Conservation (phyloP, 2,113 vertebrate genomes). For the Siphamia tubifer region DNA sequence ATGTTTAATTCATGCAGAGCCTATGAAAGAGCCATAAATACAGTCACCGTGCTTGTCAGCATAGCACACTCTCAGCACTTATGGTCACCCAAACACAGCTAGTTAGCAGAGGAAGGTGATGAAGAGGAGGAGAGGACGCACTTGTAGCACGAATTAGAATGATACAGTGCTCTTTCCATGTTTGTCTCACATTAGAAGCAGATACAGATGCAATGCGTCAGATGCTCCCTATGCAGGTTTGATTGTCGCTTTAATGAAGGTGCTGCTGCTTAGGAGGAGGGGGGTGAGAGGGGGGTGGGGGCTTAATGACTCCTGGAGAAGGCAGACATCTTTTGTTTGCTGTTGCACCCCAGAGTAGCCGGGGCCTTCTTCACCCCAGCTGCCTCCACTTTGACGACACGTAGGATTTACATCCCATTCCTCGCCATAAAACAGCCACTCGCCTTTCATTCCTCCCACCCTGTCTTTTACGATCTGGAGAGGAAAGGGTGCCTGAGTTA, state of each 20-base stretch:
- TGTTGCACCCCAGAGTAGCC: conserved; percentile 20
- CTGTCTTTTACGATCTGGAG: conserved; percentile 34
- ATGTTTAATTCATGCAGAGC: conserved; percentile 69
- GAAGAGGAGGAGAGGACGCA: not conserved
- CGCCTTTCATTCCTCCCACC: conserved; percentile 35
- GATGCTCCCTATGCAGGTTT: not conserved
- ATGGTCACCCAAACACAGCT: conserved; percentile 19
- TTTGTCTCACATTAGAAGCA: not conserved
- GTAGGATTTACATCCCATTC: conserved; percentile 58
- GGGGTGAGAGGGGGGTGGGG: too few relatives aligned
- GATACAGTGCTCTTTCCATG: not conserved
- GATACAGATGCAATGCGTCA: not conserved
- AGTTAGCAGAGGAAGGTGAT: conserved; percentile 32
- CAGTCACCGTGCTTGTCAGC: conserved; percentile 28
- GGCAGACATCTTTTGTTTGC: conserved; percentile 20
- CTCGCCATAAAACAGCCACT: conserved; percentile 50
- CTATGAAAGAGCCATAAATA: conserved; percentile 71
- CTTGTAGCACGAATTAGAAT: not conserved
- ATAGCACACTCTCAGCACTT: conserved; percentile 44
- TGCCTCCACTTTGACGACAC: conserved; percentile 32
- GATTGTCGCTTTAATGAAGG: not conserved
- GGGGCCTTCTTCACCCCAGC: not conserved
- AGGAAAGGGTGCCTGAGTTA: conserved; percentile 59
- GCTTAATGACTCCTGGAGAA: conserved; percentile 1
- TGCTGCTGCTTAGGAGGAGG: not conserved